Evolutionary conservation across 2,113 vertebrate genomes (phyloP), one percentile per base, ranked within the genome.

Genomic region (Rhipidura dahli): DNA sequence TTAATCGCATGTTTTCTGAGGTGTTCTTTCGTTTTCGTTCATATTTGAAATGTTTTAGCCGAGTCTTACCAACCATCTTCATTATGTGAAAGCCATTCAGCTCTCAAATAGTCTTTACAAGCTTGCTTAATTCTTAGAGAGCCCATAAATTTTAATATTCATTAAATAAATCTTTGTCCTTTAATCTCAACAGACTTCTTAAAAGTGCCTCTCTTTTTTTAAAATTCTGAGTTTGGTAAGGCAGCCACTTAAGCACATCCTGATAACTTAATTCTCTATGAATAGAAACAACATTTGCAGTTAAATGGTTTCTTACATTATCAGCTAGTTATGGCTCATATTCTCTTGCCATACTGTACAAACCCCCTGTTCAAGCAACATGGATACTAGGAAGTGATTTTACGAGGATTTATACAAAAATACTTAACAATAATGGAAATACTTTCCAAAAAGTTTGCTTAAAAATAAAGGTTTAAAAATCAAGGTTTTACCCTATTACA

Each of bases 111-210:
- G 83, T 89, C 73, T 87, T 89, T 75, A 64, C 87, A 82, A 87
- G 69, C 83, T 68, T 79, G 49, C 61, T 82, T 95, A 89, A 84
- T 94, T 95, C 89, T 93, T 91, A 81, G 80, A 92, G 39, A 92
- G 27, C 63, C 87, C 69, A 49, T 91, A 83, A 84, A 87, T 90
- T 93, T 89, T 83, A 94, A 88, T 80, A 54, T 72, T 92, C 80
- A 64, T 94, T 95, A 94, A 88, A 95, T 89, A 94, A 77, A 86
- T 93, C 89, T 87, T 61, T 70, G 79, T 93, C 83, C 80, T 92
- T 90, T 94, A 92, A 92, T 95, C 95, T 93, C 65, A 82, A 80
- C 47, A 56, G 56, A 83, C 68, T 83, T 86, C 61, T 92, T 83
- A 39, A 70, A 92, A 93, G 30, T 90, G 37, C 21, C 18, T n/a